Percentiles rank a stretch among this genome's conserved stretches.
Evolutionary conservation across 1,140 invertebrate genomes (phyloP).

Genomic region (Drosophila pandora): DNA sequence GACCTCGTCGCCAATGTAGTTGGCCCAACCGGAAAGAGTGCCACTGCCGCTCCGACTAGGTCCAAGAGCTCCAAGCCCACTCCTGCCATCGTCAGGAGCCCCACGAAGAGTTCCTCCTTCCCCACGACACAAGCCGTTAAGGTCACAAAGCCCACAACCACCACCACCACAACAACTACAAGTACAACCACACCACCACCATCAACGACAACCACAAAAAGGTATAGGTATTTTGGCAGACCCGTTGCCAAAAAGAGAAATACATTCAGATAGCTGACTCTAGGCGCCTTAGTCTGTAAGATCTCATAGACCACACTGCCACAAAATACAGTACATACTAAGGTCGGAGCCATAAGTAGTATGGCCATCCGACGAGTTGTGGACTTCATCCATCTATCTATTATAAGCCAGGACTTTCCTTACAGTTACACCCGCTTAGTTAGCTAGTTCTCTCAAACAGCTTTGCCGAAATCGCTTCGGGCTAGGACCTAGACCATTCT

Average conservation of each 20-base stretch:
- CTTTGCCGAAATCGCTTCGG: neutral
- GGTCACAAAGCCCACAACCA: slow-evolving; percentile 44
- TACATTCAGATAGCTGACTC: neutral
- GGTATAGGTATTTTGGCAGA: slow-evolving; percentile 55
- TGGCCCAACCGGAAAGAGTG: slow-evolving; percentile 14
- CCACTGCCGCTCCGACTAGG: slow-evolving; percentile 6
- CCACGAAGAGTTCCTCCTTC: slow-evolving; percentile 37
- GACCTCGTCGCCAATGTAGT: slow-evolving; percentile 54
- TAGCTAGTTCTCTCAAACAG: neutral
- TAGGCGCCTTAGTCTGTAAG: slow-evolving; percentile 16
- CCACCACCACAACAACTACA: slow-evolving; percentile 50
- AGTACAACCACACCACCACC: slow-evolving; percentile 29
- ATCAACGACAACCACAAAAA: slow-evolving; percentile 57
- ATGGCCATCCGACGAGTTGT: neutral
- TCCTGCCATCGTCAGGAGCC: slow-evolving; percentile 26
- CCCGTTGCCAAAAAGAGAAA: neutral
- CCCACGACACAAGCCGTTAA: slow-evolving; percentile 40
- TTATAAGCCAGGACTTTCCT: neutral
- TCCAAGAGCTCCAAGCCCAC: slow-evolving; percentile 26
- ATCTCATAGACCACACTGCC: slow-evolving; percentile 19
- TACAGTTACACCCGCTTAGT: slow-evolving; percentile 5
- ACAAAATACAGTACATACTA: slow-evolving; percentile 17
- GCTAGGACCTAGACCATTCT: neutral
- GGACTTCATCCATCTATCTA: neutral
- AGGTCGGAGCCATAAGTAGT: too few species aligned